Percentiles rank a stretch among this genome's conserved stretches.
phyloP scores from a whole-genome alignment of 2,888 invertebrate genomes.

The Ophion obscuratus region DNA sequence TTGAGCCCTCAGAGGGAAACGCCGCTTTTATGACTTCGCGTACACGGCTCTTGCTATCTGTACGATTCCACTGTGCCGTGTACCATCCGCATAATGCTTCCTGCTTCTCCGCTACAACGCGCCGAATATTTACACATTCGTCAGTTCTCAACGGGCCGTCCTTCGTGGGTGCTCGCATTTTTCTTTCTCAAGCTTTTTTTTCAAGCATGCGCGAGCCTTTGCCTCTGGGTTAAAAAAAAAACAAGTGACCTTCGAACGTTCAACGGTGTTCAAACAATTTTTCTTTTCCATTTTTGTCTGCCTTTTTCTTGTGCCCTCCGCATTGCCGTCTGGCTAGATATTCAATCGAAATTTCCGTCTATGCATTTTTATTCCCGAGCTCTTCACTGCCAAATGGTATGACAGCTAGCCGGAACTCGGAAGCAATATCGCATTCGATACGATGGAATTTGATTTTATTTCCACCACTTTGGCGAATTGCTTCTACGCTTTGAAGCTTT shows the following conservation, averaged over 20 bases:
- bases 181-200: slow-evolving; percentile 8
- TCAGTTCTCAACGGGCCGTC: slow-evolving; percentile 38
- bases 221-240: neutral
- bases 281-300: too few relatives aligned
- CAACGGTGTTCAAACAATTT: too few relatives aligned
- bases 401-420: too few relatives aligned
- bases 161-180: slow-evolving; percentile 10
- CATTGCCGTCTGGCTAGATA: too few relatives aligned
- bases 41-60: slow-evolving; percentile 15
- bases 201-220: neutral
- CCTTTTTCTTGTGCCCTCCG: too few relatives aligned
- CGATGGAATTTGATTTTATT: too few relatives aligned
- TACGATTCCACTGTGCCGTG: slow-evolving; percentile 16
- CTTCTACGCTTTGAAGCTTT: too few relatives aligned
- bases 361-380: too few relatives aligned
- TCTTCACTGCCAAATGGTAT: too few relatives aligned
- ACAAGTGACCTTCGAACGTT: neutral
- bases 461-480: too few relatives aligned
- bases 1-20: slow-evolving; percentile 71
- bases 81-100: slow-evolving; percentile 31
- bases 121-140: slow-evolving; percentile 10
- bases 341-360: too few relatives aligned
- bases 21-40: slow-evolving; percentile 72
- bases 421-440: too few relatives aligned
- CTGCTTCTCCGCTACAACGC: slow-evolving; percentile 11